These are phyloP conservation scores for Manis javanica DNA, from an alignment of 2,797 vertebrate species.

Conservation along the genomic window DNA sequence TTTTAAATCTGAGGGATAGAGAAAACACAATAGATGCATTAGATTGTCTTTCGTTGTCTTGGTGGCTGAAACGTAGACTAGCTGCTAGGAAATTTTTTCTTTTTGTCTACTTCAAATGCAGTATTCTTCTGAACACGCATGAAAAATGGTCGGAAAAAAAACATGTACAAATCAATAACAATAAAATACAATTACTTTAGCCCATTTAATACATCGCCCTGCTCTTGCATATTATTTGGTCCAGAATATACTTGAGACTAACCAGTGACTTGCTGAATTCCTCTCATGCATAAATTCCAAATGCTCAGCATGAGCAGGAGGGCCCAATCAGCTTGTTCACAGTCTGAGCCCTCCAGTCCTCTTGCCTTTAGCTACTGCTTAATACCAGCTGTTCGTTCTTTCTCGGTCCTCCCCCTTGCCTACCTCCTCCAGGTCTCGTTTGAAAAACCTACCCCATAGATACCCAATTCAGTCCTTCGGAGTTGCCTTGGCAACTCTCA, in stretches of 20 bases:
- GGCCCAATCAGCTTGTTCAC: neutral
- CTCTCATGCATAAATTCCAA: neutral
- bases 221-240: neutral
- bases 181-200: neutral
- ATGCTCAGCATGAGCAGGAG: neutral
- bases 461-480: conserved; percentile 47
- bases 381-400: conserved; percentile 58
- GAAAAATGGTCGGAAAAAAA: neutral
- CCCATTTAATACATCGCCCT: neutral
- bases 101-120: neutral
- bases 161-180: neutral
- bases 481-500: conserved; percentile 76
- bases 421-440: conserved; percentile 65
- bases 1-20: neutral
- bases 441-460: conserved; percentile 50
- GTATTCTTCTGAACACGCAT: neutral
- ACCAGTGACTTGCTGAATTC: neutral
- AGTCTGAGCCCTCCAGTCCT: neutral
- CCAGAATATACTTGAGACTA: neutral
- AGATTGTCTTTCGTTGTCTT: neutral
- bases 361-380: conserved; percentile 48
- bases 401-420: conserved; percentile 8
- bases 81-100: conserved; percentile 2
- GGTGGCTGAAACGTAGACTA: neutral
- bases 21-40: neutral